Conservation (phyloP, 2,797 vertebrate species). For the Macropodus opercularis region DNA sequence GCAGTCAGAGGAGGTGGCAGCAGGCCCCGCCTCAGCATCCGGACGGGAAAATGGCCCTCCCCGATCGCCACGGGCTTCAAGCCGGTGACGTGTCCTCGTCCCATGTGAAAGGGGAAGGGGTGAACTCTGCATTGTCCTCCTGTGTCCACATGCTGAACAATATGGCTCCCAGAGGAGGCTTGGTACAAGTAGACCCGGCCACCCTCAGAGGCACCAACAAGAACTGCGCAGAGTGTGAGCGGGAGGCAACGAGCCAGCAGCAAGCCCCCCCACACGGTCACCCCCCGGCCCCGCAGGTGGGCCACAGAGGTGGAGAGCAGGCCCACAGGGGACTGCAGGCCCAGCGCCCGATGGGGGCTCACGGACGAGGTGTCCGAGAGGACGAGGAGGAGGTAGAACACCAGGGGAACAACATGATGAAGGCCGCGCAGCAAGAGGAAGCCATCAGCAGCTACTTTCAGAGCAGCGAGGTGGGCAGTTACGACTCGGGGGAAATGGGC, state of each 20-base stretch:
- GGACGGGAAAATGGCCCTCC: constrained; percentile 73
- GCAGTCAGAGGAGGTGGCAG: constrained; percentile 89
- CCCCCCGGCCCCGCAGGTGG: constrained; percentile 70
- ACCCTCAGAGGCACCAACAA: constrained; percentile 71
- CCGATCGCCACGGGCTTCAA: constrained; percentile 71
- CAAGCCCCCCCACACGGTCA: constrained; percentile 70
- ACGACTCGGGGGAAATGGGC: constrained; percentile 82
- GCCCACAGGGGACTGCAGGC: constrained; percentile 66
- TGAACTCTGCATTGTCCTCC: constrained; percentile 76
- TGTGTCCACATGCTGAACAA: constrained; percentile 75
- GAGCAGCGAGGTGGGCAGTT: constrained; percentile 80
- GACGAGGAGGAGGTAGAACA: constrained; percentile 69
- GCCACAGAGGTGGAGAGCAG: constrained; percentile 74
- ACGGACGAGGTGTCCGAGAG: constrained; percentile 59
- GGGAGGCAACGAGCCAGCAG: constrained; percentile 68
- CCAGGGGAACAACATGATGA: constrained; percentile 74
- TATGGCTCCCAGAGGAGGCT: constrained; percentile 67
- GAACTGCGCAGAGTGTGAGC: constrained; percentile 80
- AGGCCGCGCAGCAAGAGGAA: constrained; percentile 76
- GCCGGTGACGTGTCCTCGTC: constrained; percentile 58
- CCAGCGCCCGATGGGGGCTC: constrained; percentile 66
- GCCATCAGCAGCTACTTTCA: constrained; percentile 85
- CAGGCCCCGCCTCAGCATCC: constrained; percentile 77
- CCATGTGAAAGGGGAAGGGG: constrained; percentile 81
- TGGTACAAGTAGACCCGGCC: constrained; percentile 90